Evolutionary conservation across 2,113 vertebrate species (phyloP).

Genomic region (Dipodomys stephensi): DNA sequence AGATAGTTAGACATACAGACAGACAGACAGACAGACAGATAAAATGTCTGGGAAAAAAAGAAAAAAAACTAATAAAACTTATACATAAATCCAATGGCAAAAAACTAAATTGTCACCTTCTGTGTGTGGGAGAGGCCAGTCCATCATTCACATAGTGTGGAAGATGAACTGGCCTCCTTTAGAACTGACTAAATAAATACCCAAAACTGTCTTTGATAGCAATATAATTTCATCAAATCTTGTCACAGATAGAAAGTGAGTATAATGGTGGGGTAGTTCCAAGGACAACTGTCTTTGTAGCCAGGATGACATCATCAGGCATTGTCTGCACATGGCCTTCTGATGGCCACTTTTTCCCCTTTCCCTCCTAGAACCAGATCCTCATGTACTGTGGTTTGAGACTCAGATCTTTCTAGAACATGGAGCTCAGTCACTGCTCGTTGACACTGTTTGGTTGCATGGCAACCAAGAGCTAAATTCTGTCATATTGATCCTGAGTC

Average conservation of each 20-base stretch:
- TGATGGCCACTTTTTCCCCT: neutral
- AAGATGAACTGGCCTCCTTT: neutral
- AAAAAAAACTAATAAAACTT: neutral
- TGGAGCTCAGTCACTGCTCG: neutral
- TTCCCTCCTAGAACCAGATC: neutral
- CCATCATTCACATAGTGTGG: neutral
- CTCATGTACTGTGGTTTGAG: neutral
- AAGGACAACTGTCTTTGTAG: neutral
- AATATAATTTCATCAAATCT: neutral
- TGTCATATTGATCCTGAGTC: neutral
- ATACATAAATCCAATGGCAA: neutral
- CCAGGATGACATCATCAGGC: neutral
- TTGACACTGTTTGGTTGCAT: neutral
- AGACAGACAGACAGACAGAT: too few species aligned
- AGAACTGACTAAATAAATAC: neutral
- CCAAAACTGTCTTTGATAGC: neutral
- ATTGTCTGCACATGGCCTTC: neutral
- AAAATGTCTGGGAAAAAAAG: neutral
- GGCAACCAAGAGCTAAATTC: neutral
- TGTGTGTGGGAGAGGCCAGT: accelerated
- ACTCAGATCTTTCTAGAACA: neutral
- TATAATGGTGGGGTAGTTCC: neutral
- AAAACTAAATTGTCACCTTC: neutral
- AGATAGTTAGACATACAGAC: neutral
- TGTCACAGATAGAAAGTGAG: neutral